phyloP scores from a whole-genome alignment of 2,113 vertebrate species.

The Erythrocebus patas region DNA sequence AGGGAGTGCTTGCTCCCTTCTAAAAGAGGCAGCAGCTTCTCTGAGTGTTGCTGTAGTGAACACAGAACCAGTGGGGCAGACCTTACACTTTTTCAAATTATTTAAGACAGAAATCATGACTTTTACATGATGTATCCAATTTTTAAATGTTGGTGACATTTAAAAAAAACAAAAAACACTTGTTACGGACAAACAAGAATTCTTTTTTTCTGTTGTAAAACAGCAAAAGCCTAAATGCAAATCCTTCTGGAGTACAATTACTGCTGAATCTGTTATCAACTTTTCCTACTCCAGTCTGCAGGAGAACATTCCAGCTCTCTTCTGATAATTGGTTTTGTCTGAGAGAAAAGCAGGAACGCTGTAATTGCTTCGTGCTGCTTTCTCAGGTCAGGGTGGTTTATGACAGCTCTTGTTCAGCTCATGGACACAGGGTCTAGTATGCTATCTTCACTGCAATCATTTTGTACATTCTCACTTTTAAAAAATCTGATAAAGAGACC shows the following conservation, averaged over 20 bases:
- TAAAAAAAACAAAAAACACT: background rate
- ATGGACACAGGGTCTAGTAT: fast-evolving
- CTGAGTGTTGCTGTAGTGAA: background rate
- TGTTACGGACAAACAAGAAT: background rate
- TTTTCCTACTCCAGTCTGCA: background rate
- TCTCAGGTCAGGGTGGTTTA: background rate
- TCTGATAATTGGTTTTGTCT: background rate
- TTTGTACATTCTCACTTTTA: background rate
- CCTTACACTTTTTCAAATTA: background rate
- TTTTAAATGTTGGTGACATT: background rate
- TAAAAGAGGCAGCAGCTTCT: background rate
- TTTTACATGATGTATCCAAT: background rate
- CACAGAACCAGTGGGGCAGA: background rate
- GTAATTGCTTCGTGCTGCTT: background rate
- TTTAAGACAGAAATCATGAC: background rate
- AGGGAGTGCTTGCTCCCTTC: fast-evolving
- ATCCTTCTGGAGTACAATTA: background rate
- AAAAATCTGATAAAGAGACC: background rate
- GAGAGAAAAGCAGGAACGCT: background rate
- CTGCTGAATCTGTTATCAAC: background rate
- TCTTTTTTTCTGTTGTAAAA: background rate
- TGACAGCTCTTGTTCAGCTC: background rate
- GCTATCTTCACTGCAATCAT: background rate
- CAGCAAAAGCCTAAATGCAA: background rate
- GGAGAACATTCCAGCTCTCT: background rate